A percentile compares a stretch with the other conserved stretches of the same genome.
These are phyloP conservation scores for Gambelia wislizenii DNA, from an alignment of 2,797 vertebrate species.

Conservation along the genomic window DNA sequence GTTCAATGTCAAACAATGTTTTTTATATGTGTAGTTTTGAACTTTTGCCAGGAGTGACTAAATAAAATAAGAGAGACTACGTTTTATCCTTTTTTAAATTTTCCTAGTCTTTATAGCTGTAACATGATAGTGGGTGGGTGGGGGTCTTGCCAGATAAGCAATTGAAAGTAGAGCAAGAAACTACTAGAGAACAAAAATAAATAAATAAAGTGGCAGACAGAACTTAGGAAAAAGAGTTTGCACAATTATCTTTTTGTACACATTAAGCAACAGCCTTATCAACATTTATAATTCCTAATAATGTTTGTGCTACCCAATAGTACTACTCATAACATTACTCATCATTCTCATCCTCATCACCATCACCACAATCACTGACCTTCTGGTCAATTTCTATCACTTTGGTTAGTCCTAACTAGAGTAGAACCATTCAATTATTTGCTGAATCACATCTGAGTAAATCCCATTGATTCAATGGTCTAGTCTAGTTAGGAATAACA, in stretches of 20 bases:
- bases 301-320: neutral
- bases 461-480: too few species aligned
- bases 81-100: constrained; percentile 26
- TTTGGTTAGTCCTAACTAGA: neutral
- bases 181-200: neutral
- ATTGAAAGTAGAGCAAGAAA: constrained; percentile 38
- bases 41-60: constrained; percentile 12
- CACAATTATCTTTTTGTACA: neutral
- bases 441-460: too few species aligned
- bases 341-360: too few species aligned
- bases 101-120: neutral
- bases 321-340: too few species aligned
- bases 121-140: too few species aligned
- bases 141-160: too few species aligned
- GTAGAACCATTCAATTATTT: too few species aligned
- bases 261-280: neutral
- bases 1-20: constrained; percentile 18
- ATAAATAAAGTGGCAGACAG: neutral
- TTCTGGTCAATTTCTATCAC: neutral
- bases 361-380: neutral
- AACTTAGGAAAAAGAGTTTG: constrained; percentile 18
- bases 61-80: constrained; percentile 17
- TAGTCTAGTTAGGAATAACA: too few species aligned
- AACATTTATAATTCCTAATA: constrained; percentile 11
- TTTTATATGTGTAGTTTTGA: neutral